Percentiles rank a stretch among this genome's conserved stretches.
Conservation (phyloP, 2,888 invertebrate species). For the Noctua comes region DNA sequence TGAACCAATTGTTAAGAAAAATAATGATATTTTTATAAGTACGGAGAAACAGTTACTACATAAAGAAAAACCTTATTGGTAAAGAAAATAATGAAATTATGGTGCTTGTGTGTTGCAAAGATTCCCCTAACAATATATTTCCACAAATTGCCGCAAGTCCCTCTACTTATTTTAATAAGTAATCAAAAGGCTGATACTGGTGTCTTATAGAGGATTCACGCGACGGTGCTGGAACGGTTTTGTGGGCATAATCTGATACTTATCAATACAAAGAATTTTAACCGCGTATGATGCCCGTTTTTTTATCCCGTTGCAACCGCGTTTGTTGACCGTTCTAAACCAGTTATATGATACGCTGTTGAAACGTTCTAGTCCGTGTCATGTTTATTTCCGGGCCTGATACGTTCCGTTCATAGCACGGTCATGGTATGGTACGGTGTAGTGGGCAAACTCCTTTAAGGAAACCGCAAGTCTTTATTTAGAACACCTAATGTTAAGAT, state of each 20-base stretch:
- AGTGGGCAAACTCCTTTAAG: neutral
- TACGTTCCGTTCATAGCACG: too few relatives aligned
- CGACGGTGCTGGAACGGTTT: too few relatives aligned
- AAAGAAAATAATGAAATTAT: neutral
- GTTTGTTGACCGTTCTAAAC: too few relatives aligned
- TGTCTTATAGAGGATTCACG: too few relatives aligned
- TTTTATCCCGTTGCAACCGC: too few relatives aligned
- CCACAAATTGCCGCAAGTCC: neutral
- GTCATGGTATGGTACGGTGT: neutral
- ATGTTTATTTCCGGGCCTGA: neutral
- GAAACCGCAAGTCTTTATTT: neutral
- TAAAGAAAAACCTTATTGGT: too few relatives aligned
- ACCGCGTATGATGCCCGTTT: too few relatives aligned
- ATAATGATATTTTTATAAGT: neutral
- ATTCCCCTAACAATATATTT: neutral
- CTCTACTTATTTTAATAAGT: neutral
- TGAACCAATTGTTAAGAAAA: neutral
- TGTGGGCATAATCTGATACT: too few relatives aligned
- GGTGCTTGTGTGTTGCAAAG: neutral
- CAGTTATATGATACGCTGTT: too few relatives aligned
- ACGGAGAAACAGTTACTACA: neutral
- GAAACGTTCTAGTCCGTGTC: too few relatives aligned
- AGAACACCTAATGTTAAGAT: neutral
- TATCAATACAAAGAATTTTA: too few relatives aligned
- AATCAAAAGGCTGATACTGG: conserved; percentile 1